These are phyloP conservation scores for Festucalex cinctus DNA, from an alignment of 2,113 vertebrate genomes.

Conservation along the genomic window DNA sequence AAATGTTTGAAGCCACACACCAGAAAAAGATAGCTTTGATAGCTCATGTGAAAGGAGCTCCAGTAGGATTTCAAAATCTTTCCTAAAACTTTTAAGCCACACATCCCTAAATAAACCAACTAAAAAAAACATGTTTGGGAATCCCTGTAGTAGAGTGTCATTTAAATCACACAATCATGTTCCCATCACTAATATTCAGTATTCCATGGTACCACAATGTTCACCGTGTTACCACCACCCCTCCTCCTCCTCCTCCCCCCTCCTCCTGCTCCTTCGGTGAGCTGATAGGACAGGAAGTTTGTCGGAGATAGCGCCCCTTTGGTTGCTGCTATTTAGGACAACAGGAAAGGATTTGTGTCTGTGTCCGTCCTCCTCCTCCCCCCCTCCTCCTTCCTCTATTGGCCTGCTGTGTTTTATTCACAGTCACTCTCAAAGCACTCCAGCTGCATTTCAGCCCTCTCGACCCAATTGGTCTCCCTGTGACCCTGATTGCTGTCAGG, in stretches of 20 bases:
- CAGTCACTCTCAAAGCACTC: constrained; percentile 47
- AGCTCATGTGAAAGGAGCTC: background rate
- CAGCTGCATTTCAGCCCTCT: constrained; percentile 46
- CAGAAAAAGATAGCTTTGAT: background rate
- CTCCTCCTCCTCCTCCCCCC: constrained; percentile 12
- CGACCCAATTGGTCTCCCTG: constrained; percentile 33
- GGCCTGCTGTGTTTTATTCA: constrained; percentile 49
- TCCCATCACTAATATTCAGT: background rate
- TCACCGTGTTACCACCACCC: constrained; percentile 21
- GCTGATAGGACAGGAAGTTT: constrained; percentile 57
- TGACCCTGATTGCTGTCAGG: constrained; percentile 18
- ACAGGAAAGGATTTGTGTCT: constrained; percentile 63
- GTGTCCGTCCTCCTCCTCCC: constrained; percentile 25
- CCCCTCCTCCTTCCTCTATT: constrained; percentile 30
- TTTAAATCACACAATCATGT: background rate
- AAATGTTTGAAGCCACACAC: background rate
- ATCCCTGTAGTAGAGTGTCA: constrained; percentile 2
- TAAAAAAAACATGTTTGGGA: background rate
- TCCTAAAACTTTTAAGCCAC: background rate
- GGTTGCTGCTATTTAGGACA: constrained; percentile 64
- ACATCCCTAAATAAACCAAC: background rate
- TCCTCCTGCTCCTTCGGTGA: constrained; percentile 25
- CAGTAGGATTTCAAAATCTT: background rate
- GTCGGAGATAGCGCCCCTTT: constrained; percentile 43
- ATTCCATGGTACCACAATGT: constrained; percentile 12